Conservation (phyloP, 2,888 invertebrate genomes). For the Halocaridina rubra region DNA sequence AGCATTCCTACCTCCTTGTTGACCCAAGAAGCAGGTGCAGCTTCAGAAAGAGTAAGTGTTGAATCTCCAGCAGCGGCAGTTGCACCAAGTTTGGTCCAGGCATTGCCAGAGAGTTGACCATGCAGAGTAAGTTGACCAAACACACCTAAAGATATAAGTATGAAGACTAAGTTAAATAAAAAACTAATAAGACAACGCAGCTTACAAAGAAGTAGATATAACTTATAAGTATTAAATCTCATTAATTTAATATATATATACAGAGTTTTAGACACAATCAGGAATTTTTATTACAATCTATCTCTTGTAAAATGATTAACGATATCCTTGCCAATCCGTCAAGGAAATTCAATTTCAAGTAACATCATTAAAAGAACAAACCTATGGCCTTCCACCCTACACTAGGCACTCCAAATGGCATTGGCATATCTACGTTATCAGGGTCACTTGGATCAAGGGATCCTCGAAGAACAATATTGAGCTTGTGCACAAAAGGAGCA, state of each 20-base stretch:
- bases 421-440: conserved; percentile 34
- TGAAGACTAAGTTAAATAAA: too few species aligned
- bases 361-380: too few species aligned
- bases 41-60: conserved; percentile 9
- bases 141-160: conserved; percentile 15
- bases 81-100: conserved; percentile 26
- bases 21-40: conserved; percentile 33
- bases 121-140: conserved; percentile 39
- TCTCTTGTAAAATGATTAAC: too few species aligned
- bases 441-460: conserved; percentile 28
- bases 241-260: too few species aligned
- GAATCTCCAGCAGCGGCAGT: conserved; percentile 25
- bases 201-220: too few species aligned
- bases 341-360: too few species aligned
- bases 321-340: too few species aligned
- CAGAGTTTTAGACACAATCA: too few species aligned
- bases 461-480: conserved; percentile 45
- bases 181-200: too few species aligned
- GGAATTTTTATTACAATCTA: too few species aligned
- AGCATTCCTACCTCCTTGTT: conserved; percentile 5
- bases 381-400: conserved; percentile 61
- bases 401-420: conserved; percentile 42
- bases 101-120: not conserved
- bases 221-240: too few species aligned
- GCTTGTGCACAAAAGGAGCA: conserved; percentile 36